Conservation (phyloP, 2,113 vertebrate species). For the Charadrius vociferus region DNA sequence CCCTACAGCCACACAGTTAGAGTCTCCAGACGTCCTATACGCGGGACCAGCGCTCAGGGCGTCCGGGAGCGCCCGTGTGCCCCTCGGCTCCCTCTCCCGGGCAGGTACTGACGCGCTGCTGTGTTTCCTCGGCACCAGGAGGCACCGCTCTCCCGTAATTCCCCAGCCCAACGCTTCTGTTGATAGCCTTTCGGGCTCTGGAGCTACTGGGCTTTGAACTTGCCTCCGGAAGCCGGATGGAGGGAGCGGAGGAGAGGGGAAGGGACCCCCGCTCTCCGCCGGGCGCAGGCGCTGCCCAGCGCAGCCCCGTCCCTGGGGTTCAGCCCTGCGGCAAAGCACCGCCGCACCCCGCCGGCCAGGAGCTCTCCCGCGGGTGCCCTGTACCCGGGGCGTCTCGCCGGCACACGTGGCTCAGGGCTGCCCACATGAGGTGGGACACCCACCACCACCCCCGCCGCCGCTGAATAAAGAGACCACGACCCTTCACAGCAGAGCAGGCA, state of each 20-base stretch:
- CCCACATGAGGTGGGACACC: background rate
- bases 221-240: background rate
- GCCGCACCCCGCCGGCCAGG: too few relatives aligned
- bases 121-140: background rate
- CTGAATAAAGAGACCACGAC: background rate
- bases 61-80: background rate
- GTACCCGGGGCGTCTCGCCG: background rate
- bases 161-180: background rate
- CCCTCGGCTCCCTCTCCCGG: background rate
- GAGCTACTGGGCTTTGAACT: background rate
- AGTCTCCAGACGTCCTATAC: background rate
- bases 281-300: too few relatives aligned
- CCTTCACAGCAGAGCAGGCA: background rate
- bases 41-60: background rate
- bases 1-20: background rate
- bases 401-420: background rate
- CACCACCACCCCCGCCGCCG: background rate
- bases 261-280: background rate
- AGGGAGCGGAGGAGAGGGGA: background rate
- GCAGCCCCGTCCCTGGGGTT: too few relatives aligned
- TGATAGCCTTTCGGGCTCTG: background rate
- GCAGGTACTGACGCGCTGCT: background rate
- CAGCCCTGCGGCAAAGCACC: background rate
- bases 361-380: background rate
- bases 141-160: background rate